Conservation (phyloP, 2,113 vertebrate species). For the Corvus moneduloides region DNA sequence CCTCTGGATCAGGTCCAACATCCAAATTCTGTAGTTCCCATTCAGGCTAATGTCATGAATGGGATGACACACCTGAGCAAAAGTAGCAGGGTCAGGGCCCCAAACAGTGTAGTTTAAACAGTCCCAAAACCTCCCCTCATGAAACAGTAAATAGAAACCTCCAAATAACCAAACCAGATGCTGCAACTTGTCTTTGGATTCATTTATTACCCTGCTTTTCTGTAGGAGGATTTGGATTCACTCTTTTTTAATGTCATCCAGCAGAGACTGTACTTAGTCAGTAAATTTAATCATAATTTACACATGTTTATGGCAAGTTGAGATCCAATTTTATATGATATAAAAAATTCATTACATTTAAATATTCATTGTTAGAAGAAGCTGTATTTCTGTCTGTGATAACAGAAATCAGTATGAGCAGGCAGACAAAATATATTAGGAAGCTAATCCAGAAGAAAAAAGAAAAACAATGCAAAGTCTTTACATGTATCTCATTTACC, state of each 20-base stretch:
- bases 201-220: neutral
- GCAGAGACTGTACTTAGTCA: slow-evolving; percentile 42
- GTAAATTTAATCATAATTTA: slow-evolving; percentile 53
- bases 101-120: neutral
- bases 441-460: slow-evolving; percentile 13
- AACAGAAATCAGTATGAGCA: slow-evolving; percentile 12
- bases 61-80: neutral
- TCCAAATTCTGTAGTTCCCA: neutral
- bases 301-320: slow-evolving; percentile 19
- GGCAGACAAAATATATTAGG: neutral
- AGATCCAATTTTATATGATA: slow-evolving; percentile 9
- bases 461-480: neutral
- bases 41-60: neutral
- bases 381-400: slow-evolving; percentile 25
- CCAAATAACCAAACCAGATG: neutral
- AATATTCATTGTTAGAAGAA: slow-evolving; percentile 52
- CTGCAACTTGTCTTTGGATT: neutral
- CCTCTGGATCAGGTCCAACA: neutral
- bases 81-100: neutral
- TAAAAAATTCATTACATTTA: slow-evolving; percentile 59
- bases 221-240: neutral
- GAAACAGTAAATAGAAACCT: neutral
- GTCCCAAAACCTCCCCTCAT: neutral
- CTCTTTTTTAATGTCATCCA: neutral
- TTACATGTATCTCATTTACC: neutral